Evolutionary conservation across 1,140 invertebrate genomes (phyloP), one percentile per base, ranked within the genome.

Genomic region (Drosophila ficusphila): DNA sequence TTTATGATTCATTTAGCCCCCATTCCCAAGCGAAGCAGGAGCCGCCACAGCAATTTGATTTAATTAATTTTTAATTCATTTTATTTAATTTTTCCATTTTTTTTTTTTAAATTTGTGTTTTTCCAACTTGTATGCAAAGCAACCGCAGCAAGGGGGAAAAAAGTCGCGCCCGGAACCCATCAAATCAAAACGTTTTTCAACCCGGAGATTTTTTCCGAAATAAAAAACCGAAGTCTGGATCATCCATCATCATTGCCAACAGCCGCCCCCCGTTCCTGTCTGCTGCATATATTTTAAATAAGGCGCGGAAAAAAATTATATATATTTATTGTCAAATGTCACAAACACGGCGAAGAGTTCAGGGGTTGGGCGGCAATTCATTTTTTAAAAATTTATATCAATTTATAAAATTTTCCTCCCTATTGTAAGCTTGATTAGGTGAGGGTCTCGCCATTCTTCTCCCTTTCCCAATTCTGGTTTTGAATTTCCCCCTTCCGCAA

Each of bases 31-130:
- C 38, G 33, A 36, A 53, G 44, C 46, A 58, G 69, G 18, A 69
- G 60, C 64, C 49, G 53, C 61, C 68, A 52, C 53, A 71, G 42
- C 76, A 86, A 76, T 79, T 85, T 81, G 53, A 76, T 76, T 86
- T 86, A 85, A 85, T 85, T 85, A 85, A 85, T 86, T 85, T 86
- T 79, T 86, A 86, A 79, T 79, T 86, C 52, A 73, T 72, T 86
- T 76, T 79, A 81, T 85, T 85, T 69, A 82, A 82, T 82, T 81
- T 81, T 71, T 57, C 12, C 34, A 34, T 65, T 47, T 27, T 21
- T 49, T 36, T 27, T 56, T 68, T 57, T 57, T 47, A n/a, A 62
- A 64, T 44, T 53, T 47, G 29, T 21, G 60, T 62, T 54, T 67
- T 56, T 25, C 19, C 53, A 76, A 58, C 71, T 60, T 51, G 61